phyloP scores from a whole-genome alignment of 2,888 invertebrate species.

The Drosophila paracracens region DNA sequence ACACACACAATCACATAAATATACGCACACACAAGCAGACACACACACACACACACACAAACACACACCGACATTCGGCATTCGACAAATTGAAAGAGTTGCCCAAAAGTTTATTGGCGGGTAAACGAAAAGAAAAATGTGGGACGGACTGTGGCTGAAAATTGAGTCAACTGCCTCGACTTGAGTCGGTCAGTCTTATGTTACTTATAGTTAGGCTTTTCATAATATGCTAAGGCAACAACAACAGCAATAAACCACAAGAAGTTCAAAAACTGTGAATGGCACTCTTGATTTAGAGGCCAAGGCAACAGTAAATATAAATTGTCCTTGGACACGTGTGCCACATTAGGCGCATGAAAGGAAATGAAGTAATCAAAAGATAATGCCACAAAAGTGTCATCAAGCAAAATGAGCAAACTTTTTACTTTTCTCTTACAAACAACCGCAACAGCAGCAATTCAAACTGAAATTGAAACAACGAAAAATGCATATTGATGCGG shows the following conservation, averaged over 20 bases:
- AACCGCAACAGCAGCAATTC: slow-evolving; percentile 20
- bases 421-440: slow-evolving; percentile 25
- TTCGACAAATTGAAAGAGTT: slow-evolving; percentile 76
- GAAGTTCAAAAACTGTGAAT: slow-evolving; percentile 41
- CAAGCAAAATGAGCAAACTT: slow-evolving; percentile 68
- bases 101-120: slow-evolving; percentile 77
- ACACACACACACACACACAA: slow-evolving; percentile 11
- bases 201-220: slow-evolving; percentile 62
- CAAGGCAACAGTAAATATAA: slow-evolving; percentile 23
- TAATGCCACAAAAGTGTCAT: slow-evolving; percentile 72
- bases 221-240: slow-evolving; percentile 59
- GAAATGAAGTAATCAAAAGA: slow-evolving; percentile 78
- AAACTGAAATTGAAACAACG: slow-evolving; percentile 39
- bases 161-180: slow-evolving; percentile 28
- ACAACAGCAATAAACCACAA: slow-evolving; percentile 9
- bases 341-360: slow-evolving; percentile 45
- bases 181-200: slow-evolving; percentile 40
- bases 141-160: slow-evolving; percentile 35
- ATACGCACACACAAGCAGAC: slow-evolving; percentile 16
- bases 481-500: slow-evolving; percentile 58
- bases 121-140: slow-evolving; percentile 67
- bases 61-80: slow-evolving; percentile 2
- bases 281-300: slow-evolving; percentile 34
- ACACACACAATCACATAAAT: slow-evolving; percentile 25
- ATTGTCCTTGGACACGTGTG: slow-evolving; percentile 55